phyloP scores from a whole-genome alignment of 2,888 invertebrate genomes.

The Chymomyza caudatula region DNA sequence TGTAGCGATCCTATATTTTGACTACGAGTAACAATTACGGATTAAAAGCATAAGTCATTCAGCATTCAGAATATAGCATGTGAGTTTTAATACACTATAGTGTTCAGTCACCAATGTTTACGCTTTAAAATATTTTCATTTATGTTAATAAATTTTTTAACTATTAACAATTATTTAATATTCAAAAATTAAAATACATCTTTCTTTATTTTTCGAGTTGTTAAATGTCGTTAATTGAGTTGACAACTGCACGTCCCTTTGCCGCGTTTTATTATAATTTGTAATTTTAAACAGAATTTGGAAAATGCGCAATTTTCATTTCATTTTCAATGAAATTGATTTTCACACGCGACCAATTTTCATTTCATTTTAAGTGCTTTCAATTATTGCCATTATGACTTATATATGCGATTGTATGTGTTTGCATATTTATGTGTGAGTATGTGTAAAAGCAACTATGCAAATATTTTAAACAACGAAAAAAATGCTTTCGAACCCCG shows the following conservation, averaged over 20 bases:
- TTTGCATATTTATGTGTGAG: slow-evolving; percentile 3
- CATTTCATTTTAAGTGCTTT: slow-evolving; percentile 16
- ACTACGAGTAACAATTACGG: too few species aligned
- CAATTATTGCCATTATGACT: slow-evolving; percentile 18
- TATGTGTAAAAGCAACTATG: not conserved
- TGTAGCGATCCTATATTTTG: too few species aligned
- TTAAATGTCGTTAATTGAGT: not conserved
- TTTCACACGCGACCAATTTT: not conserved
- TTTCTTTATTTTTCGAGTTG: not conserved
- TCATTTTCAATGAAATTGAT: not conserved
- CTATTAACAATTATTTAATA: too few species aligned
- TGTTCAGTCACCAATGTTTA: too few species aligned
- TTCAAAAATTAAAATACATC: too few species aligned
- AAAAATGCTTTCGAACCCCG: too few species aligned
- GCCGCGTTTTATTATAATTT: not conserved
- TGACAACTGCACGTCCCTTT: not conserved
- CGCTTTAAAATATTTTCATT: too few species aligned
- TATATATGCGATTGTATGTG: slow-evolving; percentile 4
- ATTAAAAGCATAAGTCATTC: too few species aligned
- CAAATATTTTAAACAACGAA: not conserved
- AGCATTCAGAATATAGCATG: too few species aligned
- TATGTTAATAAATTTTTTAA: too few species aligned
- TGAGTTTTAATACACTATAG: too few species aligned
- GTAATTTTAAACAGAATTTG: not conserved
- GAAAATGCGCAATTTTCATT: not conserved